Evolutionary conservation across 2,113 vertebrate species (phyloP), one percentile per base, ranked within the genome.

Genomic region (Gymnogyps californianus): DNA sequence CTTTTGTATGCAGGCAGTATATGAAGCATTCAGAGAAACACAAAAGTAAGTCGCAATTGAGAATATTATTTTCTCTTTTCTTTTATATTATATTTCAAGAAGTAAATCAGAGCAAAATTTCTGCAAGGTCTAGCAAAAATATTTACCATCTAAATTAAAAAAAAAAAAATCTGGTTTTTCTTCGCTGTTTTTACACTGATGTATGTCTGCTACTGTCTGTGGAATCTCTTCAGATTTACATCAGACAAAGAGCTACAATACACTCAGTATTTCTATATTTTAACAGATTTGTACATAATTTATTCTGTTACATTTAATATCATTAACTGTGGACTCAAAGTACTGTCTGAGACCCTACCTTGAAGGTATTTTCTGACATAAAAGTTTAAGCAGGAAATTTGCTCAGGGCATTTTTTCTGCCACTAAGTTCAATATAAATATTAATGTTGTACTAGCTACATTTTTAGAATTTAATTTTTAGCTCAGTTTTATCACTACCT

Each of bases 401-500:
- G 89, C 93, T 96, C 36, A 76, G 49, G 83, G 91, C 86, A 92
- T 86, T 95, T 75, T 95, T 95, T 95, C 72, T 92, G 36, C 64
- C 75, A 75, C 47, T 91, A 94, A 77, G 52, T 95, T 94, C 74
- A 93, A 51, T 67, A 96, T 97, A 96, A 97, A 97, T 97, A 98
- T 97, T 97, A 97, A 98, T 96, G 95, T 40, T 13, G 3, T 83
- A 76, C 80, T 72, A 58, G 72, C n/a, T 93, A 31, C 95, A 93
- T 90, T 96, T 96, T 95, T 95, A 95, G 94, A 95, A 97, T 87
- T 92, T 92, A 94, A 93, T 95, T 89, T 96, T 83, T 76, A 96
- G 59, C 44, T 89, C 54, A 49, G 46, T 92, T 96, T 95, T 96
- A 96, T 85, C 86, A 83, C 58, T 72, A 82, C 67, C 44, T 93